Conservation (phyloP, 2,797 vertebrate species). For the Leucoraja ocellata region DNA sequence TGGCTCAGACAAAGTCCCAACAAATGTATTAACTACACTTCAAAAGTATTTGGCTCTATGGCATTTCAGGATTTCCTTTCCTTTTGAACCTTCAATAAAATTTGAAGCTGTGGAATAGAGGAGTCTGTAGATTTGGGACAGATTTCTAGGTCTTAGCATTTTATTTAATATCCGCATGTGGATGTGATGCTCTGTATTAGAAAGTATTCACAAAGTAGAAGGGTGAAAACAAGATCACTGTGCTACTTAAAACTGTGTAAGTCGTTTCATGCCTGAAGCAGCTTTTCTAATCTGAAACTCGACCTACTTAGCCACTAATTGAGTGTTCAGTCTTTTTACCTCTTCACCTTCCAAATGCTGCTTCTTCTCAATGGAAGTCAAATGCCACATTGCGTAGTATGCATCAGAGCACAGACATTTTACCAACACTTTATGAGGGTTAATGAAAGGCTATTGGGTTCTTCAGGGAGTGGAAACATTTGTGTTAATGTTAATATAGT, state of each 20-base stretch:
- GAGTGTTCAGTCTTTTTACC: neutral
- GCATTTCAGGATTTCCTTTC: too few species aligned
- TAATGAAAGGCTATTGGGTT: neutral
- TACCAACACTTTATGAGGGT: neutral
- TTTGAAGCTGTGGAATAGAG: neutral
- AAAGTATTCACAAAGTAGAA: neutral
- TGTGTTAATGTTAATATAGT: neutral
- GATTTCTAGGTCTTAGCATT: neutral
- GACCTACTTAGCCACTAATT: neutral
- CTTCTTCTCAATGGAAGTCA: neutral
- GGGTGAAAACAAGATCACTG: neutral
- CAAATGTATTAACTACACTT: too few species aligned
- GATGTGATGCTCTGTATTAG: neutral
- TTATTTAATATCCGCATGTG: neutral
- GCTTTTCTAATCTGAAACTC: neutral
- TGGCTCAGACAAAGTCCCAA: too few species aligned
- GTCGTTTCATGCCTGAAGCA: constrained; percentile 13
- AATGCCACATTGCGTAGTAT: neutral
- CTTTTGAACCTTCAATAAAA: neutral
- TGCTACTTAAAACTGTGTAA: neutral
- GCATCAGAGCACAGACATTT: neutral
- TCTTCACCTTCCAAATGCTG: neutral
- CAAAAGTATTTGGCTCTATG: too few species aligned
- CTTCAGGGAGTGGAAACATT: neutral
- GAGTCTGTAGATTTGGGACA: neutral